A percentile compares a stretch with the other conserved stretches of the same genome.
Conservation (phyloP, 2,797 vertebrate genomes). For the Peromyscus eremicus region DNA sequence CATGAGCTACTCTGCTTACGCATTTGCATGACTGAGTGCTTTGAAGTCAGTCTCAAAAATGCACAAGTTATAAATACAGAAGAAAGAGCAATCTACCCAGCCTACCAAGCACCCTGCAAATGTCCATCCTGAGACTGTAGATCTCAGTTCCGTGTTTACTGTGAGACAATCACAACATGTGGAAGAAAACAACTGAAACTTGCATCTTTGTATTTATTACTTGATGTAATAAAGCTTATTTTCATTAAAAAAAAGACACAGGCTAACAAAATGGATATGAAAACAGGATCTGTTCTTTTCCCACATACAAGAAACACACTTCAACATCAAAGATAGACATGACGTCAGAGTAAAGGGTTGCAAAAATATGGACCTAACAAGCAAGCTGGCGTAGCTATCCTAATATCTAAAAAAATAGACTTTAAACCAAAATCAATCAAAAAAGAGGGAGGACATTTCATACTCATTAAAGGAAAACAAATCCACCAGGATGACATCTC, state of each 20-base stretch:
- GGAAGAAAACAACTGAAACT: constrained; percentile 87
- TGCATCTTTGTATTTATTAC: constrained; percentile 95
- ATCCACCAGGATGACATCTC: too few relatives aligned
- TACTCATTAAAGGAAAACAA: too few relatives aligned
- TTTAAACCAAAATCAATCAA: too few relatives aligned
- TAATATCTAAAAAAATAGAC: too few relatives aligned
- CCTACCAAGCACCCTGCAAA: constrained; percentile 82
- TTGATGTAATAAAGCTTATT: constrained; percentile 96
- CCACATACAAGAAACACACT: too few relatives aligned
- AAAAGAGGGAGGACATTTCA: too few relatives aligned
- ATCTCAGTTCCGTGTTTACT: constrained; percentile 85
- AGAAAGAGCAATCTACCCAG: constrained; percentile 87
- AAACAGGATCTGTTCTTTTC: too few relatives aligned
- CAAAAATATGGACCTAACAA: too few relatives aligned
- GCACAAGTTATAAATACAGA: constrained; percentile 94
- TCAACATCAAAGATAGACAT: too few relatives aligned
- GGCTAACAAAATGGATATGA: too few relatives aligned
- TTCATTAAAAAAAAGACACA: constrained; percentile 90
- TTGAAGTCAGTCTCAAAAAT: constrained; percentile 88
- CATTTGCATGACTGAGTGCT: constrained; percentile 94
- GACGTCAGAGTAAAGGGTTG: too few relatives aligned
- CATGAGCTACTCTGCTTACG: constrained; percentile 84
- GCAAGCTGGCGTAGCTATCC: too few relatives aligned
- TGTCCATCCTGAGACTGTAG: constrained; percentile 87
- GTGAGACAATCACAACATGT: constrained; percentile 82